These are phyloP conservation scores for Drosophila cracens DNA, from an alignment of 2,888 invertebrate species.

Conservation along the genomic window DNA sequence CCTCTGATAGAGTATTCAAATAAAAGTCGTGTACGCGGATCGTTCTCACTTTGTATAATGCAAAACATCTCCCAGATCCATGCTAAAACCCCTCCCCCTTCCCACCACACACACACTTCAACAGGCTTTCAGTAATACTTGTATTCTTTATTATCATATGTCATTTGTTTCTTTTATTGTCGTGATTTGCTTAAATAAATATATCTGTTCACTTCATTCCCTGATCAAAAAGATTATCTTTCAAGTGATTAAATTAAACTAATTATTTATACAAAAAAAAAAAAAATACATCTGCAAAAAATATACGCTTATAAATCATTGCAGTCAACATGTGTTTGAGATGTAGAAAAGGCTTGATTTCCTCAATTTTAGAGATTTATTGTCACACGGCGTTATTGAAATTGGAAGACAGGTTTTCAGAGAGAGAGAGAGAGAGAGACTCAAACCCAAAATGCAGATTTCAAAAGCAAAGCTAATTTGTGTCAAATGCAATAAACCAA, in stretches of 20 bases:
- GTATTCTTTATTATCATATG: slow-evolving; percentile 4
- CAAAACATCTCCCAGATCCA: slow-evolving; percentile 13
- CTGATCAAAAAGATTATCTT: slow-evolving; percentile 1
- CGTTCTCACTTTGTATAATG: slow-evolving; percentile 22
- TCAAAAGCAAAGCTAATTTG: slow-evolving; percentile 20
- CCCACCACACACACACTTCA: background rate
- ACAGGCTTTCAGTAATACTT: background rate
- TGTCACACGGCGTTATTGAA: slow-evolving; percentile 13
- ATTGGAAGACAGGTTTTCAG: slow-evolving; percentile 3
- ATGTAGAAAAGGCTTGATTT: slow-evolving; percentile 13
- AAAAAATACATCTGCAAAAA: background rate
- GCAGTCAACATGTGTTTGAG: background rate
- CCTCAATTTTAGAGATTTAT: slow-evolving; percentile 17
- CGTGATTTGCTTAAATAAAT: slow-evolving; percentile 25
- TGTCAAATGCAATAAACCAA: slow-evolving; percentile 23
- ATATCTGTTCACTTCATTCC: slow-evolving; percentile 9
- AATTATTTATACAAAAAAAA: slow-evolving; percentile 19
- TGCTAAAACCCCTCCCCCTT: background rate
- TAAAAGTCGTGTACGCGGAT: slow-evolving; percentile 28
- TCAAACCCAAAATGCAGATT: background rate
- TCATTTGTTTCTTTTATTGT: slow-evolving; percentile 26
- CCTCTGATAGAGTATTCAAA: slow-evolving; percentile 9
- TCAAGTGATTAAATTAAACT: slow-evolving; percentile 35
- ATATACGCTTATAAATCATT: slow-evolving; percentile 24
- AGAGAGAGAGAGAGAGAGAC: too few relatives aligned